Evolutionary conservation across 1,140 invertebrate genomes (phyloP), one percentile per base, ranked within the genome.

Genomic region (Lordiphosa clarofinis): DNA sequence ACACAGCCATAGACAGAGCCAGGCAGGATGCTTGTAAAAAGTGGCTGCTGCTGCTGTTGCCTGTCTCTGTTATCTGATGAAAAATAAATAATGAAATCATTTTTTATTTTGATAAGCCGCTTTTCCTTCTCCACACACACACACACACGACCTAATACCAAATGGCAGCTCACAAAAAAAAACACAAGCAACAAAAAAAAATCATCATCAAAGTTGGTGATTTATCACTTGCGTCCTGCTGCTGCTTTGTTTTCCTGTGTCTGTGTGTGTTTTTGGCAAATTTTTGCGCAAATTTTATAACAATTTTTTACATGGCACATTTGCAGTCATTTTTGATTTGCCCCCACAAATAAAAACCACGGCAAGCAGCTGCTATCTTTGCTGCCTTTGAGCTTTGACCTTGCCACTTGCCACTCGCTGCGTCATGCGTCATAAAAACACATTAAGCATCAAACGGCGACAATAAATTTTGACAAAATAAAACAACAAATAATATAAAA

Each of bases 31-130:
- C n/a, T n/a, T n/a, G n/a, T n/a, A n/a, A n/a, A n/a, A n/a, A n/a
- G n/a, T n/a, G n/a, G n/a, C n/a, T n/a, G n/a, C n/a, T n/a, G n/a
- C n/a, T n/a, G n/a, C n/a, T n/a, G n/a, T n/a, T n/a, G n/a, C n/a
- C n/a, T n/a, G n/a, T n/a, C n/a, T n/a, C n/a, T n/a, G n/a, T n/a
- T n/a, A n/a, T n/a, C n/a, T n/a, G n/a, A n/a, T n/a, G n/a, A n/a
- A n/a, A n/a, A n/a, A n/a, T n/a, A n/a, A n/a, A n/a, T n/a, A n/a
- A n/a, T n/a, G n/a, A n/a, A n/a, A n/a, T n/a, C n/a, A n/a, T n/a
- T n/a, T 84, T 84, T 84, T 84, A 84, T 84, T 84, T 84, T 84
- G 78, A 84, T 84, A 84, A 84, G 79, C 78, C 81, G 78, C 73
- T 84, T 78, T 84, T 39, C n/a, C n/a, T 13, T 10, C 52, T 49